Percentiles rank a stretch among this genome's conserved stretches.
These are phyloP conservation scores for Conops quadrifasciatus DNA, from an alignment of 2,888 invertebrate genomes.

Conservation along the genomic window DNA sequence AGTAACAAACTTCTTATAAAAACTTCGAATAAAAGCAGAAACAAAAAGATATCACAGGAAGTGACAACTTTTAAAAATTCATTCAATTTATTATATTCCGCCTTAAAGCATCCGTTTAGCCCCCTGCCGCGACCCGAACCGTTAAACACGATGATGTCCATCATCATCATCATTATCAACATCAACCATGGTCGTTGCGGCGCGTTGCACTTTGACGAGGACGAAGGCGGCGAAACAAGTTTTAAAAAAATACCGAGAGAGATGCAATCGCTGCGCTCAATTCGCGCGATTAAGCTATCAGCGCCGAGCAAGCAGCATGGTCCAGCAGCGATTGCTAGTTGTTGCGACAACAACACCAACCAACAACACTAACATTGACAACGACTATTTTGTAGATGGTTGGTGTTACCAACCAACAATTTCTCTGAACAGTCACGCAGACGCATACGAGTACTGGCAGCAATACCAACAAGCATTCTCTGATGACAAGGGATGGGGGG, in stretches of 20 bases:
- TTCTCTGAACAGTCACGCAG: too few species aligned
- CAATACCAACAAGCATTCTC: too few species aligned
- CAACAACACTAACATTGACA: background rate
- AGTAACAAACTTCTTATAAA: background rate
- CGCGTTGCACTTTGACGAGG: slow-evolving; percentile 11
- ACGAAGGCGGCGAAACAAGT: slow-evolving; percentile 16
- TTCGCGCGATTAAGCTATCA: background rate
- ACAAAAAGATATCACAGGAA: slow-evolving; percentile 22
- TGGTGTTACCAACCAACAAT: too few species aligned
- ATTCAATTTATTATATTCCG: slow-evolving; percentile 19
- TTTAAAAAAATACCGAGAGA: slow-evolving; percentile 16
- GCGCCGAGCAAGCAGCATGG: background rate
- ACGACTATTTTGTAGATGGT: background rate
- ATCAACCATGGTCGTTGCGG: background rate
- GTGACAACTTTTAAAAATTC: slow-evolving; percentile 23
- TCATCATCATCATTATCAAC: too few species aligned
- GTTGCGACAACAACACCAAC: background rate
- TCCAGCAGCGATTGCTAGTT: background rate
- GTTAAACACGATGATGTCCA: background rate
- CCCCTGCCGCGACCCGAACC: background rate
- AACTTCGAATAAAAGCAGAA: background rate
- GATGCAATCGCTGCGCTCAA: slow-evolving; percentile 20
- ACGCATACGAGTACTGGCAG: too few species aligned
- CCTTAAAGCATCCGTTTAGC: background rate
- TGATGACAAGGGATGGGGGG: too few species aligned